Conservation (phyloP, 2,888 invertebrate genomes). For the Diarsia brunnea region DNA sequence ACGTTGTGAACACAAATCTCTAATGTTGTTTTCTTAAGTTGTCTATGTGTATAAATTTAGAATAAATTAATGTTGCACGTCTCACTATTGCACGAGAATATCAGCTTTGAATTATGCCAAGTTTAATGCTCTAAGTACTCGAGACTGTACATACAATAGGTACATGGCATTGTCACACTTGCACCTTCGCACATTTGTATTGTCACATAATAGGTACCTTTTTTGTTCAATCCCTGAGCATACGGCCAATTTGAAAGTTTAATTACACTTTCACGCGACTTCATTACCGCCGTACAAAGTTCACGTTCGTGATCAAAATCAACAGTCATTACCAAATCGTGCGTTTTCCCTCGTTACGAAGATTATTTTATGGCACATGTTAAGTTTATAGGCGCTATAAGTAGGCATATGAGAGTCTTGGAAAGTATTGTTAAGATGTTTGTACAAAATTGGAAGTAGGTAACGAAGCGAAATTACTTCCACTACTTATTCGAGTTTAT, state of each 20-base stretch:
- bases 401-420: not conserved
- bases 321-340: conserved; percentile 50
- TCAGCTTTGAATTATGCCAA: not conserved
- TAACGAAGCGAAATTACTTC: not conserved
- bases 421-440: conserved; percentile 14
- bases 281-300: conserved; percentile 57
- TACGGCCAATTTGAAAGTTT: conserved; percentile 58
- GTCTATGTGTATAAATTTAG: not conserved
- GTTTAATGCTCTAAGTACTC: not conserved
- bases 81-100: not conserved
- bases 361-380: conserved; percentile 41
- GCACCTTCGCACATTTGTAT: conserved; percentile 30
- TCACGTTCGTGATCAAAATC: conserved; percentile 60
- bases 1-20: not conserved
- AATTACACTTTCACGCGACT: conserved; percentile 59
- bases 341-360: conserved; percentile 56
- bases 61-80: not conserved
- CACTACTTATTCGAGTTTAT: not conserved
- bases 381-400: not conserved
- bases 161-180: conserved; percentile 6
- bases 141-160: conserved; percentile 34
- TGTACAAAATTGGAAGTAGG: conserved; percentile 13
- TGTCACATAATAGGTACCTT: conserved; percentile 33
- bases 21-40: not conserved
- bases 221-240: conserved; percentile 45